These are phyloP conservation scores for Neogobius melanostomus DNA, from an alignment of 2,113 vertebrate species.

Conservation along the genomic window DNA sequence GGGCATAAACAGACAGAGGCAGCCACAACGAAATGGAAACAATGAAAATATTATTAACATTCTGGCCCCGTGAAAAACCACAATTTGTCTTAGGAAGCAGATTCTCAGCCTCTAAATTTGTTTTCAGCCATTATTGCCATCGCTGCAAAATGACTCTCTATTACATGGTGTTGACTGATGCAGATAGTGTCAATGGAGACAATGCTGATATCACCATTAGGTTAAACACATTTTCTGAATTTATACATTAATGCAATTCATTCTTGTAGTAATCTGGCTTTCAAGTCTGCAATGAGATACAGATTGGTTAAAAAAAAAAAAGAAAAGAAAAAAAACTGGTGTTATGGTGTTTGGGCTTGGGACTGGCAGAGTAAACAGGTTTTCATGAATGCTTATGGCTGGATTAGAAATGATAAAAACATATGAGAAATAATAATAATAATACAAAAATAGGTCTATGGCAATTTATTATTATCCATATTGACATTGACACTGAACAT, in stretches of 20 bases:
- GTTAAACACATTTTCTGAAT: conserved; percentile 30
- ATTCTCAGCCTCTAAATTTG: conserved; percentile 59
- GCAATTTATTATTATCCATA: too few relatives aligned
- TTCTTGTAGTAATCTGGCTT: neutral
- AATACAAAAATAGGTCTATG: too few relatives aligned
- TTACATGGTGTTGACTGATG: conserved; percentile 24
- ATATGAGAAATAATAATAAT: too few relatives aligned
- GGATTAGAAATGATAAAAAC: too few relatives aligned
- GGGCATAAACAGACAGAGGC: conserved; percentile 27
- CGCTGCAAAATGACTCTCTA: conserved; percentile 32
- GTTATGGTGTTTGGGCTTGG: neutral
- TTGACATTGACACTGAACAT: neutral
- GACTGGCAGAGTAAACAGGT: neutral
- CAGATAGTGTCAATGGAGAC: conserved; percentile 53
- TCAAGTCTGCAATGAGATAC: neutral
- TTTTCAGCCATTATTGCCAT: conserved; percentile 38
- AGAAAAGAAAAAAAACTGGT: too few relatives aligned
- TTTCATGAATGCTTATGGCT: neutral
- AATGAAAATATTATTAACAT: conserved; percentile 58
- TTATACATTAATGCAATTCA: neutral
- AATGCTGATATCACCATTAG: conserved; percentile 28
- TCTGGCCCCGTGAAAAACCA: conserved; percentile 65
- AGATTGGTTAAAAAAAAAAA: neutral
- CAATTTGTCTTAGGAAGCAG: conserved; percentile 52
- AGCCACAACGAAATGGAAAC: conserved; percentile 63